These are phyloP conservation scores for Escarpia spicata DNA, from an alignment of 2,888 invertebrate species.

Conservation along the genomic window DNA sequence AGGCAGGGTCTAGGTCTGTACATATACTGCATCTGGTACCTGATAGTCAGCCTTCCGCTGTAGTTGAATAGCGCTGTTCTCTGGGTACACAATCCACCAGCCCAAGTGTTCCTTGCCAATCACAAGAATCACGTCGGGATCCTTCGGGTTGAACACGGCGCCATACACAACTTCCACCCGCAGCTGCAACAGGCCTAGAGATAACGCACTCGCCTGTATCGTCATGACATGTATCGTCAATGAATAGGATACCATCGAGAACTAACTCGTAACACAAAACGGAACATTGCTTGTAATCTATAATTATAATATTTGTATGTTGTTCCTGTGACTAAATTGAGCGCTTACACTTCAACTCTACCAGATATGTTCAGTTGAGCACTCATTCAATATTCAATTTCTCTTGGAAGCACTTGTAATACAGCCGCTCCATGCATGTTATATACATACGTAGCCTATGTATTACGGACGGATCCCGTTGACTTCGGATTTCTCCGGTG, in stretches of 20 bases:
- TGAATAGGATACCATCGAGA: not conserved
- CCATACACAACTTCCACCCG: conserved; percentile 54
- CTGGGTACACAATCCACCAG: conserved; percentile 58
- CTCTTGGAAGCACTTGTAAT: not conserved
- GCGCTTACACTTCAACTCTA: not conserved
- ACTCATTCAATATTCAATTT: not conserved
- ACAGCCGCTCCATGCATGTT: too few species aligned
- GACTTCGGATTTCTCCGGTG: too few species aligned
- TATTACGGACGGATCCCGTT: too few species aligned
- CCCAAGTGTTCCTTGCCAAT: conserved; percentile 59
- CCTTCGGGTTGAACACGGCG: conserved; percentile 51
- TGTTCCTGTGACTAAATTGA: not conserved
- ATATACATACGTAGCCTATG: too few species aligned
- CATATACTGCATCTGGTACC: conserved; percentile 39
- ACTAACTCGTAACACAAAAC: not conserved
- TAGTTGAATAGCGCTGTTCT: conserved; percentile 45
- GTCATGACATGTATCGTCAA: not conserved
- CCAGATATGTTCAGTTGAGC: not conserved
- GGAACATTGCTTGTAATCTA: not conserved
- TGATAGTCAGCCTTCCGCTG: conserved; percentile 55
- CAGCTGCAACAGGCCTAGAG: conserved; percentile 43
- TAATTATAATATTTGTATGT: not conserved
- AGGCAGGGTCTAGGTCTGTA: not conserved
- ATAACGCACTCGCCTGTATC: not conserved
- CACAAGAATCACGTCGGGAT: conserved; percentile 54